These are phyloP conservation scores for Ochlodes sylvanus DNA, from an alignment of 2,888 invertebrate genomes.

Conservation along the genomic window DNA sequence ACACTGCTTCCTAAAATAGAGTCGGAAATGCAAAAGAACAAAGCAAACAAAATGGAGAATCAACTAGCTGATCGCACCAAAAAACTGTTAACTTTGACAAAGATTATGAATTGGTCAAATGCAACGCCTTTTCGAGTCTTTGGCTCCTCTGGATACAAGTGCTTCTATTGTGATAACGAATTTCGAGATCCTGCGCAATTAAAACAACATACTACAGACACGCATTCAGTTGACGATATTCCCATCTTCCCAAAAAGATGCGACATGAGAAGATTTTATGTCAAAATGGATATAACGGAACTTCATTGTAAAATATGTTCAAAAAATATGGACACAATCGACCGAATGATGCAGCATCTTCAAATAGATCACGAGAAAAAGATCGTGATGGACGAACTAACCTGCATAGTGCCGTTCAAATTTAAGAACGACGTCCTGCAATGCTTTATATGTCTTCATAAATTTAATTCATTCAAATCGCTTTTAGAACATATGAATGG, in stretches of 20 bases:
- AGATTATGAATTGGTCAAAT: conserved; percentile 60
- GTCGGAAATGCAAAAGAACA: not conserved
- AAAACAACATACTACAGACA: conserved; percentile 59
- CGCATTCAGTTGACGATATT: conserved; percentile 54
- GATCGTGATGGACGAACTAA: conserved; percentile 56
- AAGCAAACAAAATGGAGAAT: not conserved
- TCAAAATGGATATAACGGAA: conserved; percentile 63
- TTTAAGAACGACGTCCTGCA: conserved; percentile 59
- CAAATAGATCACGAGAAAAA: conserved; percentile 50
- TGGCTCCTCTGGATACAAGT: conserved; percentile 58
- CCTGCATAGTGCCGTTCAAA: conserved; percentile 64
- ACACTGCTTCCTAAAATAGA: no score
- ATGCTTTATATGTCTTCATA: conserved; percentile 58
- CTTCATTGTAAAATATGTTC: conserved; percentile 60
- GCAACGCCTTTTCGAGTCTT: conserved; percentile 61
- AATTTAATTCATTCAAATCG: conserved; percentile 58
- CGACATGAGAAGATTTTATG: conserved; percentile 50
- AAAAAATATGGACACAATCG: conserved; percentile 50
- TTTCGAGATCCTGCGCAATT: conserved; percentile 53
- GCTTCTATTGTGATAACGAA: conserved; percentile 56
- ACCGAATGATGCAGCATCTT: conserved; percentile 55
- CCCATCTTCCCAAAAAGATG: conserved; percentile 50
- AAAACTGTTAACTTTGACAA: conserved; percentile 48
- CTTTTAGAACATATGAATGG: conserved; percentile 61
- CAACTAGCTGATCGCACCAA: no score